A percentile compares a stretch with the other conserved stretches of the same genome.
Evolutionary conservation across 2,113 vertebrate species (phyloP).

Genomic region (Silurus glanis): DNA sequence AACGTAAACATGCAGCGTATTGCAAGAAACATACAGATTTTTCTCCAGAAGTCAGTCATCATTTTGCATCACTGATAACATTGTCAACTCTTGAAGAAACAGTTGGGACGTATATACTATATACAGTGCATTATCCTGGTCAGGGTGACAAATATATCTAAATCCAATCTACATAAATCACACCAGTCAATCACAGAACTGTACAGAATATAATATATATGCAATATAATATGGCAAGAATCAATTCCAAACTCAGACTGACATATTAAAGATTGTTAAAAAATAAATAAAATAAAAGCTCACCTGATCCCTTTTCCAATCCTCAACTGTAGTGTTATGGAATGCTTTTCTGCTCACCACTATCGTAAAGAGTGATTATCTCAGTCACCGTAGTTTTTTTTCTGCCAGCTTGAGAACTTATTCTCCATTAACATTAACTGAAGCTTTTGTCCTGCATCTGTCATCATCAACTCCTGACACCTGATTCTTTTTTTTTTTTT

Average conservation of each 20-base stretch:
- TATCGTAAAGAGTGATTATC: not conserved
- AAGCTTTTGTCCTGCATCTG: not conserved
- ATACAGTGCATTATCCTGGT: not conserved
- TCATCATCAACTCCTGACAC: not conserved
- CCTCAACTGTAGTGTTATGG: not conserved
- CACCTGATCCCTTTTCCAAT: not conserved
- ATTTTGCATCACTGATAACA: not conserved
- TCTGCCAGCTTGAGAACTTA: not conserved
- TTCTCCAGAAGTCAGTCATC: not conserved
- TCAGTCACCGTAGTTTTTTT: not conserved
- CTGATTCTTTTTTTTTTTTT: not conserved
- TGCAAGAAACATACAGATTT: not conserved
- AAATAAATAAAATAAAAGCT: not conserved
- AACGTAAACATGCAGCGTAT: not conserved
- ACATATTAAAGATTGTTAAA: too few relatives aligned
- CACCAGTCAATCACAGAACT: not conserved
- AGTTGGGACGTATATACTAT: not conserved
- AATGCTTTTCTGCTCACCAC: not conserved
- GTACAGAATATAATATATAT: not conserved
- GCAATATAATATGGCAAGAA: too few relatives aligned
- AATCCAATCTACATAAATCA: rapidly evolving
- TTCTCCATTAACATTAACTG: not conserved
- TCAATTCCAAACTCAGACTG: too few relatives aligned
- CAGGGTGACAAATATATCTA: not conserved
- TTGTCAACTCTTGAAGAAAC: not conserved